Percentiles rank a stretch among this genome's conserved stretches.
These are phyloP conservation scores for Heliconius nattereri DNA, from an alignment of 1,140 invertebrate genomes.

Conservation along the genomic window DNA sequence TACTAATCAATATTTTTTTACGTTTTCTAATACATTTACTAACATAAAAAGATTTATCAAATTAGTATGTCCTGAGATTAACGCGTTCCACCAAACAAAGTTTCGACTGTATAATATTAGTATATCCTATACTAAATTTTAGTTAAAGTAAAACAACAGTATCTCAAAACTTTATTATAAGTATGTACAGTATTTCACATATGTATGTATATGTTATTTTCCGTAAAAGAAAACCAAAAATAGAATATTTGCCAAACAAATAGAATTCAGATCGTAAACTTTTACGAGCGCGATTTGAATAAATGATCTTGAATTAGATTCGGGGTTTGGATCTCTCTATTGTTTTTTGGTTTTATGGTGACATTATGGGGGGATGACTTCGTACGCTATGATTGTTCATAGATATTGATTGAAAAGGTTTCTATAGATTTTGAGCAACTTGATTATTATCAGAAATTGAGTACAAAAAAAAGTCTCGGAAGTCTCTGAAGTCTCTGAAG, in stretches of 20 bases:
- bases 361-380: constrained; percentile 25
- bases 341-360: constrained; percentile 25
- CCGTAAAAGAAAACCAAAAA: constrained; percentile 17
- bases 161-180: background rate
- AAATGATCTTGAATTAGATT: constrained; percentile 32
- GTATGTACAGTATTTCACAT: background rate
- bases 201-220: constrained; percentile 9
- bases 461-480: too few relatives aligned
- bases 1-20: too few relatives aligned
- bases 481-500: too few relatives aligned
- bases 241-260: constrained; percentile 26
- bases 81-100: too few relatives aligned
- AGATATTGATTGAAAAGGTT: constrained; percentile 1
- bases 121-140: background rate
- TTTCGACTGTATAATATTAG: too few relatives aligned
- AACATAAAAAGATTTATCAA: too few relatives aligned
- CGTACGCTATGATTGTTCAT: constrained; percentile 18
- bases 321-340: constrained; percentile 21
- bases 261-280: constrained; percentile 28
- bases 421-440: too few relatives aligned
- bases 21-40: too few relatives aligned
- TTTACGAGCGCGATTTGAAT: constrained; percentile 30
- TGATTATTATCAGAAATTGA: too few relatives aligned
- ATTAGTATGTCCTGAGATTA: too few relatives aligned
- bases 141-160: background rate